Conservation (phyloP, 2,888 invertebrate species). For the Fragum sueziense region DNA sequence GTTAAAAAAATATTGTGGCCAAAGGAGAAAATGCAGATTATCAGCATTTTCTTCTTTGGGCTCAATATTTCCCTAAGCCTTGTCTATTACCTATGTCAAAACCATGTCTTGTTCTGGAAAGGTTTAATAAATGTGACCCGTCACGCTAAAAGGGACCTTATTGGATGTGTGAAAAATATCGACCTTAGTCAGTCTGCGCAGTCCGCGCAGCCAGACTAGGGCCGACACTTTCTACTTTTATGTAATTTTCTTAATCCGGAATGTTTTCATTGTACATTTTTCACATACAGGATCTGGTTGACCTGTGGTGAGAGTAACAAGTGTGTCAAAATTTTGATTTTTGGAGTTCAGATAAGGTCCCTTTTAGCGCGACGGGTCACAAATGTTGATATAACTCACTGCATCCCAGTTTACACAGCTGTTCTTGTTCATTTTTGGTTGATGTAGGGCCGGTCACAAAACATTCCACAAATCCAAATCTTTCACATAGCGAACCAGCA, state of each 20-base stretch:
- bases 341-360: too few relatives aligned
- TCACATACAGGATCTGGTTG: too few relatives aligned
- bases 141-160: too few relatives aligned
- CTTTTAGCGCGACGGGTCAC: background rate
- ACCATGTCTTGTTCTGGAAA: background rate
- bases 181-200: too few relatives aligned
- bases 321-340: too few relatives aligned
- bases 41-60: background rate
- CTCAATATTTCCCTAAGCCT: background rate
- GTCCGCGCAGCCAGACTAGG: too few relatives aligned
- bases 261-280: too few relatives aligned
- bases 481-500: constrained; percentile 96
- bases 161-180: too few relatives aligned
- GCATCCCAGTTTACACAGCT: constrained; percentile 97
- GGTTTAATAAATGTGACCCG: too few relatives aligned
- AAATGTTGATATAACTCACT: constrained; percentile 62
- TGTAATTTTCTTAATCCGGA: too few relatives aligned
- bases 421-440: constrained; percentile 86
- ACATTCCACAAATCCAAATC: constrained; percentile 97
- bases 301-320: too few relatives aligned
- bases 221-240: too few relatives aligned
- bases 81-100: background rate
- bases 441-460: constrained; percentile 88
- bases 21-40: background rate
- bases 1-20: background rate